phyloP scores from a whole-genome alignment of 2,113 vertebrate species.

The Craseonycteris thonglongyai region DNA sequence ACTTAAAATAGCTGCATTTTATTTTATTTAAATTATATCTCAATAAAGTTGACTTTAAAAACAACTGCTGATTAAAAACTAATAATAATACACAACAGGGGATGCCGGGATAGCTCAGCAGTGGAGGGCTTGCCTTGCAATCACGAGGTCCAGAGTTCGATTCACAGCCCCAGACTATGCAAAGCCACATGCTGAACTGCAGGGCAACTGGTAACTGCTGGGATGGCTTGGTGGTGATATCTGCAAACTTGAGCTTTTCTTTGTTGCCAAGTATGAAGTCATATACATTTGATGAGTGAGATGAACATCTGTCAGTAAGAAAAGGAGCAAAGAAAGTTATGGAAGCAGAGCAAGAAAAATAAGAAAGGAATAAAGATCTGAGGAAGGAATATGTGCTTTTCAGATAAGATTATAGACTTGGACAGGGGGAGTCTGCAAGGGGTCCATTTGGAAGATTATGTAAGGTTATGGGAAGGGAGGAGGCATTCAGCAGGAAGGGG shows the following conservation, averaged over 20 bases:
- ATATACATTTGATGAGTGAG: not conserved
- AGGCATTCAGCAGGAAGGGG: not conserved
- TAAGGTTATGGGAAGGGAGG: not conserved
- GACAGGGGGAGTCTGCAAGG: not conserved
- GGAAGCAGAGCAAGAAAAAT: not conserved
- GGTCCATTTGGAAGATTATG: not conserved
- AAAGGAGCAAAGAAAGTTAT: not conserved
- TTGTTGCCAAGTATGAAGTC: not conserved
- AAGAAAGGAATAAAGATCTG: not conserved
- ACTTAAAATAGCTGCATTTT: not conserved
- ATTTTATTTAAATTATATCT: not conserved
- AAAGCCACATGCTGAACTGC: too few species aligned
- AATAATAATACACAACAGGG: too few species aligned
- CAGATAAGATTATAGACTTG: not conserved
- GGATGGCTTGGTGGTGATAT: too few species aligned
- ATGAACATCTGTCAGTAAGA: not conserved
- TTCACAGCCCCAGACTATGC: too few species aligned
- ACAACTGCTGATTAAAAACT: too few species aligned
- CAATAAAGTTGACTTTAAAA: not conserved
- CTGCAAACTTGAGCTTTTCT: not conserved
- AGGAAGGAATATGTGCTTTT: not conserved
- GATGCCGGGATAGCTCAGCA: too few species aligned
- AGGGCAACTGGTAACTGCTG: too few species aligned
- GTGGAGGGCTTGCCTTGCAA: too few species aligned
- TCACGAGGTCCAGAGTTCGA: too few species aligned